These are phyloP conservation scores for Campylomormyrus tamandua DNA, from an alignment of 2,113 vertebrate species.

Conservation along the genomic window DNA sequence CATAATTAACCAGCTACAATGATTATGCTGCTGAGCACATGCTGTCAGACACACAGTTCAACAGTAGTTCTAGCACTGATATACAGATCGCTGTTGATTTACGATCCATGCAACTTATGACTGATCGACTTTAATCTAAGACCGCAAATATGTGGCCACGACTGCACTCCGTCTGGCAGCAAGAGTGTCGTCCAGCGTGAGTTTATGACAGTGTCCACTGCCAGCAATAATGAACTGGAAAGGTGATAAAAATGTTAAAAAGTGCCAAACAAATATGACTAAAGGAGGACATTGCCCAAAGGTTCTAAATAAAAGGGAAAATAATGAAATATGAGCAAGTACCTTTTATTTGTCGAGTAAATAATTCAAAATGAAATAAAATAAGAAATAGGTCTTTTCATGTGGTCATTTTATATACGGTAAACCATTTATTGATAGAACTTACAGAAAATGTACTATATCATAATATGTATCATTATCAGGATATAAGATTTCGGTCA, in stretches of 20 bases:
- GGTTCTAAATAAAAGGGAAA: neutral
- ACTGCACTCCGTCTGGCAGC: neutral
- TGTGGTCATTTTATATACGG: neutral
- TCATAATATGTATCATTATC: neutral
- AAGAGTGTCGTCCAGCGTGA: neutral
- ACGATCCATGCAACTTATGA: neutral
- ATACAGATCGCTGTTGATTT: neutral
- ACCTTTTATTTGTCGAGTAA: neutral
- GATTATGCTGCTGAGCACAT: neutral
- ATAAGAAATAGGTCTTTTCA: neutral
- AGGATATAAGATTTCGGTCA: neutral
- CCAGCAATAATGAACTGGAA: neutral
- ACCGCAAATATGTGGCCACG: too few species aligned
- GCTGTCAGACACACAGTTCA: neutral
- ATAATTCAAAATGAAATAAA: neutral
- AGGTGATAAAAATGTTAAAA: neutral
- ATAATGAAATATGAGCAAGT: neutral
- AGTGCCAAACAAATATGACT: neutral
- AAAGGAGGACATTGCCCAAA: neutral
- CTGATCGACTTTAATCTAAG: neutral
- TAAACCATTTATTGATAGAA: neutral
- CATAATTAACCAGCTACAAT: neutral
- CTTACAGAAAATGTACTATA: neutral
- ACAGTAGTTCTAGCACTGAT: neutral
- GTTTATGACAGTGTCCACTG: too few species aligned